These are phyloP conservation scores for Eurypyga helias DNA, from an alignment of 2,113 vertebrate genomes.

Conservation along the genomic window DNA sequence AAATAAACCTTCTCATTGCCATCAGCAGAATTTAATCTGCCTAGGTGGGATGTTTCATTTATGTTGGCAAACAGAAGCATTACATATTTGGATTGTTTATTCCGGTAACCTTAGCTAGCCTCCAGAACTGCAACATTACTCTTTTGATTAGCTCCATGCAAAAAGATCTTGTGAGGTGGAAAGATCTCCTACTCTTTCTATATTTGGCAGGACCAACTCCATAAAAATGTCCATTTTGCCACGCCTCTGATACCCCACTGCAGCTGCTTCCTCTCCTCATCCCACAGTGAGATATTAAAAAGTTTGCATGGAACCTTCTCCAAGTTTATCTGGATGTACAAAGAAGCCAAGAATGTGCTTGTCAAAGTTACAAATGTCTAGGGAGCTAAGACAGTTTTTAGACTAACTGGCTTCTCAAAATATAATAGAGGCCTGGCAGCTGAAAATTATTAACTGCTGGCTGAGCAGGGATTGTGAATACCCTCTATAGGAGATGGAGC, in stretches of 20 bases:
- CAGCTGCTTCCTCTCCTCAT: conserved; percentile 62
- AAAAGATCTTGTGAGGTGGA: conserved; percentile 33
- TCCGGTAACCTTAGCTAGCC: conserved; percentile 53
- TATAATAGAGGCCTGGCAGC: neutral
- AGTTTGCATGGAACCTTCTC: conserved; percentile 31
- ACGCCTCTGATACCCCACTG: conserved; percentile 29
- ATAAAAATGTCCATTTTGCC: conserved; percentile 67
- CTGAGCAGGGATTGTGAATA: conserved; percentile 6
- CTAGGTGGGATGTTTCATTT: conserved; percentile 72
- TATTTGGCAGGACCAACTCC: conserved; percentile 44
- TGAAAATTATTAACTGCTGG: conserved; percentile 61
- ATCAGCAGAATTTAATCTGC: conserved; percentile 54
- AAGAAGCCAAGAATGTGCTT: conserved; percentile 57
- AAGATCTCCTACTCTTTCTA: conserved; percentile 52
- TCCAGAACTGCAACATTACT: conserved; percentile 33
- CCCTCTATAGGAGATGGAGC: neutral
- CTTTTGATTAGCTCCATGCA: conserved; percentile 57
- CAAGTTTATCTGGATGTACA: conserved; percentile 44
- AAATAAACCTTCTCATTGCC: conserved; percentile 18
- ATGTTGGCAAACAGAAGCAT: conserved; percentile 48
- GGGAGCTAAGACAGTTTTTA: conserved; percentile 29
- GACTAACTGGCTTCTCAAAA: conserved; percentile 37
- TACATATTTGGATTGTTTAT: conserved; percentile 55
- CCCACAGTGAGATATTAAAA: conserved; percentile 57
- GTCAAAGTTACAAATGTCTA: conserved; percentile 59